Percentiles rank a stretch among this genome's conserved stretches.
phyloP scores from a whole-genome alignment of 2,888 invertebrate species.

The Plutella xylostella region DNA sequence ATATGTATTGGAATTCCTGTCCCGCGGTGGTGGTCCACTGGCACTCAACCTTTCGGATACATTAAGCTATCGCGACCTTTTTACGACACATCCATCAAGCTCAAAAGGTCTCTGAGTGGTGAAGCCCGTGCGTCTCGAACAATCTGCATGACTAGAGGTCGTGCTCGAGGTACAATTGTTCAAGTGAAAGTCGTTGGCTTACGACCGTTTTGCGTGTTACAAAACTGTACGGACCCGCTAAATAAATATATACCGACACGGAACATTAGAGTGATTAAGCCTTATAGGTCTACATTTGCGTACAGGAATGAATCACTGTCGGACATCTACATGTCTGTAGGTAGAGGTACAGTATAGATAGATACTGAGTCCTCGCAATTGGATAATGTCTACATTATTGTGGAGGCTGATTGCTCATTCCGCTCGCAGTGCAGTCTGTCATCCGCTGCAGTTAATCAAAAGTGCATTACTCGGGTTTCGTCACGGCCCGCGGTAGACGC shows the following conservation, averaged over 20 bases:
- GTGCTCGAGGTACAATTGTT: conserved; percentile 42
- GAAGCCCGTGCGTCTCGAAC: conserved; percentile 1
- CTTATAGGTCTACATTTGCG: too few species aligned
- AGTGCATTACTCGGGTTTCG: conserved; percentile 55
- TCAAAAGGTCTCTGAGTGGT: conserved; percentile 5
- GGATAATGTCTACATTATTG: conserved; percentile 7
- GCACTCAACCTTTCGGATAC: neutral
- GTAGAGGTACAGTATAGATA: too few species aligned
- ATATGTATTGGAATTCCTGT: conserved; percentile 33
- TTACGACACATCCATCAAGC: conserved; percentile 27
- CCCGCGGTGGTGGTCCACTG: conserved; percentile 8
- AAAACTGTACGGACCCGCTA: conserved; percentile 29
- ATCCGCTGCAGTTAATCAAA: conserved; percentile 52
- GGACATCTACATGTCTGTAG: too few species aligned
- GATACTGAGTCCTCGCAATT: conserved; percentile 1
- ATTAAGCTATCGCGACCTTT: conserved; percentile 26
- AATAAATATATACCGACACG: neutral
- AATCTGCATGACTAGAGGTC: conserved; percentile 45
- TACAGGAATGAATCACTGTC: too few species aligned
- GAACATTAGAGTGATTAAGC: too few species aligned
- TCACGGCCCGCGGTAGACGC: conserved; percentile 36
- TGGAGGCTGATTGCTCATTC: conserved; percentile 27
- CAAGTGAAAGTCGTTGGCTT: conserved; percentile 53
- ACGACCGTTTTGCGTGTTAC: conserved; percentile 53
- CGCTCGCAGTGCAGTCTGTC: conserved; percentile 20